Percentiles rank a stretch among this genome's conserved stretches.
phyloP scores from a whole-genome alignment of 2,888 invertebrate genomes.

The Andricus quercusramuli region DNA sequence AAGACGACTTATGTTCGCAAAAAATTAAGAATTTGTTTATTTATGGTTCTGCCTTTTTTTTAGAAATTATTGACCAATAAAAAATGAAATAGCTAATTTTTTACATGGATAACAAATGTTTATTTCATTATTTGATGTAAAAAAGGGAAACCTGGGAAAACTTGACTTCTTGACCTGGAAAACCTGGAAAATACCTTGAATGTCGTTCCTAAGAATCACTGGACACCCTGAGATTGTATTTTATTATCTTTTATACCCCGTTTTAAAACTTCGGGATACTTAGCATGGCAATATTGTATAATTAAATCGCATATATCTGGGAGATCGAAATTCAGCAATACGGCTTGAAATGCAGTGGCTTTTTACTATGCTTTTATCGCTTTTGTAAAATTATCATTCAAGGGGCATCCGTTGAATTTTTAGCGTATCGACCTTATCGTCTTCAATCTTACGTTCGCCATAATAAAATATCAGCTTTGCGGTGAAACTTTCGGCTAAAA shows the following conservation, averaged over 20 bases:
- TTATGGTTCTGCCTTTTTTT: too few relatives aligned
- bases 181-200: too few relatives aligned
- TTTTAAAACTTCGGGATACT: neutral
- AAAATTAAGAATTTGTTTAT: too few relatives aligned
- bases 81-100: too few relatives aligned
- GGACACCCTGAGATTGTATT: too few relatives aligned
- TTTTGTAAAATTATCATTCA: neutral
- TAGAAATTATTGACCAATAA: too few relatives aligned
- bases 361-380: neutral
- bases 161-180: too few relatives aligned
- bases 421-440: neutral
- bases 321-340: neutral
- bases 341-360: neutral
- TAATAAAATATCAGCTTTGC: neutral
- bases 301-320: neutral
- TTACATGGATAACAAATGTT: too few relatives aligned
- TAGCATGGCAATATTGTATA: neutral
- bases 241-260: neutral
- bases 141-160: too few relatives aligned
- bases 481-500: neutral
- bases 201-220: too few relatives aligned
- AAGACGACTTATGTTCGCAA: too few relatives aligned
- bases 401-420: neutral
- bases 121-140: too few relatives aligned
- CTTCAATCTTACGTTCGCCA: neutral